phyloP scores from a whole-genome alignment of 92 coral and sea anemone species.

The Bergia puertoricense region DNA sequence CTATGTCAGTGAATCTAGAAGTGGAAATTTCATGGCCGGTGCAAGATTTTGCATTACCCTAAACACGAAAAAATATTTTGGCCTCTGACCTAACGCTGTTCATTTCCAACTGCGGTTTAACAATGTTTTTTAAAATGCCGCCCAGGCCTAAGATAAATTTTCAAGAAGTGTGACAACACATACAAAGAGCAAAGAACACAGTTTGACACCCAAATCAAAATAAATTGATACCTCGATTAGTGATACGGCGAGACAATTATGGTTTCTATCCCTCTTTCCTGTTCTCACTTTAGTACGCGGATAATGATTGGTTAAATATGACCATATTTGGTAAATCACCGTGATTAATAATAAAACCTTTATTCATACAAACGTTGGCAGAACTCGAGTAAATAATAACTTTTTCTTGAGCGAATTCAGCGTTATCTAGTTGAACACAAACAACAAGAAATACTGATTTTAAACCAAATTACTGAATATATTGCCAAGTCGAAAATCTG shows the following conservation, averaged over 20 bases:
- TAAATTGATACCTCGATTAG: conserved; percentile 46
- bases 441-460: background rate
- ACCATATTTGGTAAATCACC: conserved; percentile 39
- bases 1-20: background rate
- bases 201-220: conserved; percentile 45
- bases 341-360: background rate
- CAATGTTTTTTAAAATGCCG: conserved; percentile 10
- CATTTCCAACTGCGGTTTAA: conserved; percentile 28
- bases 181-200: conserved; percentile 23
- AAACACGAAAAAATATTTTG: conserved; percentile 23
- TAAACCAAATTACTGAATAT: background rate
- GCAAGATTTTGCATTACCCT: background rate
- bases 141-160: conserved; percentile 27
- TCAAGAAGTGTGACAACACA: conserved; percentile 28
- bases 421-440: background rate
- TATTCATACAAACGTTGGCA: conserved; percentile 26
- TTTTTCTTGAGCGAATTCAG: background rate
- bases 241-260: conserved; percentile 39
- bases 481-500: background rate
- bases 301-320: conserved; percentile 21
- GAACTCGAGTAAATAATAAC: background rate
- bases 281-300: conserved; percentile 16
- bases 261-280: conserved; percentile 28
- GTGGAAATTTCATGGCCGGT: background rate
- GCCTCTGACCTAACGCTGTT: conserved; percentile 37